Evolutionary conservation across 2,797 vertebrate genomes (phyloP).

Genomic region (Bovichtus diacanthus): DNA sequence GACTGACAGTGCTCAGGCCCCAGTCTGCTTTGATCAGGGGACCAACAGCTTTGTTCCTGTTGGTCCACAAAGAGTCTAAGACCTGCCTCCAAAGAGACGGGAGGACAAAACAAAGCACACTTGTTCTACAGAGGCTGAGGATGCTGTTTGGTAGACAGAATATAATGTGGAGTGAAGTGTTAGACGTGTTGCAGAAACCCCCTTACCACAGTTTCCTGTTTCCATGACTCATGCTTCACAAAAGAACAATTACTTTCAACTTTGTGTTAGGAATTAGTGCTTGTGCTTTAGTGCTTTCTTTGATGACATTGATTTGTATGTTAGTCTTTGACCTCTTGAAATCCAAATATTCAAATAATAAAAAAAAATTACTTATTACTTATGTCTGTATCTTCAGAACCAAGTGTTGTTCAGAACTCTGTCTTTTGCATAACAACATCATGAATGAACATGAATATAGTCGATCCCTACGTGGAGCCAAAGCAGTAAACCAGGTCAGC

Average conservation of each 20-base stretch:
- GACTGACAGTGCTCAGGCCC: slow-evolving; percentile 73
- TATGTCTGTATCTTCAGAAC: neutral
- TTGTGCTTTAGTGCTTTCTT: neutral
- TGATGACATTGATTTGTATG: neutral
- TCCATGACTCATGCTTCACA: neutral
- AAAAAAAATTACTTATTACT: too few species aligned
- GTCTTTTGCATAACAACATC: neutral
- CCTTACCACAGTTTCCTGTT: neutral
- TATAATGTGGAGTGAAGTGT: neutral
- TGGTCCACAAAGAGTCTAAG: slow-evolving; percentile 39
- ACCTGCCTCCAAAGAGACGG: neutral
- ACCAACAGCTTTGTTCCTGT: slow-evolving; percentile 52
- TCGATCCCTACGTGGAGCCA: neutral
- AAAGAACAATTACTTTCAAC: neutral
- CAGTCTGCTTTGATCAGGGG: slow-evolving; percentile 77
- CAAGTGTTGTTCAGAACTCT: neutral
- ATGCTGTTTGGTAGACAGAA: slow-evolving; percentile 1
- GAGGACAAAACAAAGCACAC: slow-evolving; percentile 12
- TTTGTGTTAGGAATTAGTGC: neutral
- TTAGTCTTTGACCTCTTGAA: neutral
- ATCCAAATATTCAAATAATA: neutral
- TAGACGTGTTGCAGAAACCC: neutral
- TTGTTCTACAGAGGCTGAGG: slow-evolving; percentile 1
- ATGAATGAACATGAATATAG: neutral
- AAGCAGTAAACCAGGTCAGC: neutral